These are phyloP conservation scores for Drosophila merina DNA, from an alignment of 2,888 invertebrate genomes.

Conservation along the genomic window DNA sequence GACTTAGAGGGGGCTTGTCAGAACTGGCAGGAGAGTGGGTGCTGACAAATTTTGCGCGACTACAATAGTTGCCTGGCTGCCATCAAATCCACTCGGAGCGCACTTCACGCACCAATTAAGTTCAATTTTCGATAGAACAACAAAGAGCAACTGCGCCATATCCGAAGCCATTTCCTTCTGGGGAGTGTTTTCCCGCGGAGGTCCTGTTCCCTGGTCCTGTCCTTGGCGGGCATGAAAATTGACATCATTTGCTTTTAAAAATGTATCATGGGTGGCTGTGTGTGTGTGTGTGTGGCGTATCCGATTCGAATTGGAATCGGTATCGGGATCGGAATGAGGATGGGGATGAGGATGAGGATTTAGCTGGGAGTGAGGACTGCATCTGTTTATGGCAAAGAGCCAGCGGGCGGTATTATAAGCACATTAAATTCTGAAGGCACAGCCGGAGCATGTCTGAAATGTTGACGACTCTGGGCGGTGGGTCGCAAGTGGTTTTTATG, in stretches of 20 bases:
- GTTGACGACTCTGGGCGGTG: conserved; percentile 41
- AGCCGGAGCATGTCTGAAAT: conserved; percentile 72
- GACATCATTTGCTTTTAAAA: conserved; percentile 76
- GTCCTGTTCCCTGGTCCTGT: conserved; percentile 1
- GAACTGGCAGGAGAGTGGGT: neutral
- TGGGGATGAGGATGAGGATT: conserved; percentile 2
- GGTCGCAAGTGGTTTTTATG: conserved; percentile 76
- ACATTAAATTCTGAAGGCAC: conserved; percentile 79
- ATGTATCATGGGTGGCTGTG: conserved; percentile 66
- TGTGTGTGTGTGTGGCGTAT: conserved; percentile 67
- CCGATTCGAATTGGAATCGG: conserved; percentile 56
- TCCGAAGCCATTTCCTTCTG: conserved; percentile 4
- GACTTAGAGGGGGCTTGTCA: neutral
- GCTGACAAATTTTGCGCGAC: conserved; percentile 29
- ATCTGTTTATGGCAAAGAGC: conserved; percentile 63
- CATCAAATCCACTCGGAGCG: conserved; percentile 52
- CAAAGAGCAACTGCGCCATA: conserved; percentile 38
- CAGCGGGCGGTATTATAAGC: conserved; percentile 80
- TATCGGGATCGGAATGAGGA: conserved; percentile 2
- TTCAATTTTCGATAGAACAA: conserved; percentile 62
- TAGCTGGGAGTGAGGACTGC: conserved; percentile 36
- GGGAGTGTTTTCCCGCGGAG: conserved; percentile 28
- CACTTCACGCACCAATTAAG: conserved; percentile 78
- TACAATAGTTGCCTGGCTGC: conserved; percentile 62
- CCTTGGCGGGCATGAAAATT: conserved; percentile 55